These are phyloP conservation scores for Chalcosyrphus nemorum DNA, from an alignment of 2,888 invertebrate species.

Conservation along the genomic window DNA sequence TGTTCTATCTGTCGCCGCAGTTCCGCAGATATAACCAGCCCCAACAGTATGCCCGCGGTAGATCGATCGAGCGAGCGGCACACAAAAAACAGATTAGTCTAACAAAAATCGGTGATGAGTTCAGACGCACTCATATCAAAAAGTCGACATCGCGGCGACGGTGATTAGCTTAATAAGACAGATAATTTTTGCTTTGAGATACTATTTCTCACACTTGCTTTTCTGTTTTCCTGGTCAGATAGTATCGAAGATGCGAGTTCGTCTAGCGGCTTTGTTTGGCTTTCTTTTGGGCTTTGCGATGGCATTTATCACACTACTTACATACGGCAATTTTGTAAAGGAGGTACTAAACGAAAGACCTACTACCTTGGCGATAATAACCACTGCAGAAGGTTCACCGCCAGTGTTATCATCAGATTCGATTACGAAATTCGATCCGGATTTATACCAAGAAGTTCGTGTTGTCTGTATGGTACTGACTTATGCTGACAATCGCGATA, in stretches of 20 bases:
- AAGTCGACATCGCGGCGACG: conserved; percentile 59
- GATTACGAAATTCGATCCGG: conserved; percentile 24
- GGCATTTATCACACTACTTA: conserved; percentile 76
- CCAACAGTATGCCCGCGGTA: conserved; percentile 17
- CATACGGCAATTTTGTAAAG: conserved; percentile 62
- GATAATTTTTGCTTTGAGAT: background rate
- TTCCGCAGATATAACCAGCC: background rate
- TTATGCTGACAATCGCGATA: conserved; percentile 92
- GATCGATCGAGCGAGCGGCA: conserved; percentile 16
- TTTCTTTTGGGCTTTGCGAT: conserved; percentile 77
- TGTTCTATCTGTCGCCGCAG: background rate
- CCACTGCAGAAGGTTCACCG: conserved; percentile 52
- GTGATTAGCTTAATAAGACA: conserved; percentile 48
- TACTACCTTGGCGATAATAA: conserved; percentile 50
- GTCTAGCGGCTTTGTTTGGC: conserved; percentile 75
- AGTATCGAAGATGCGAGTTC: conserved; percentile 68
- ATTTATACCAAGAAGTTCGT: conserved; percentile 88
- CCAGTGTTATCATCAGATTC: conserved; percentile 14
- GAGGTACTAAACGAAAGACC: conserved; percentile 59
- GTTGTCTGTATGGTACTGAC: conserved; percentile 98
- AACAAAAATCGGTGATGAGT: conserved; percentile 66
- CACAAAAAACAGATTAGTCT: conserved; percentile 48
- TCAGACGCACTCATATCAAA: conserved; percentile 55
- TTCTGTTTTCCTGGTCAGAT: conserved; percentile 44
- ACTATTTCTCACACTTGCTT: conserved; percentile 10